Evolutionary conservation across 2,797 vertebrate genomes (phyloP).

Genomic region (Acanthurus lineatus): DNA sequence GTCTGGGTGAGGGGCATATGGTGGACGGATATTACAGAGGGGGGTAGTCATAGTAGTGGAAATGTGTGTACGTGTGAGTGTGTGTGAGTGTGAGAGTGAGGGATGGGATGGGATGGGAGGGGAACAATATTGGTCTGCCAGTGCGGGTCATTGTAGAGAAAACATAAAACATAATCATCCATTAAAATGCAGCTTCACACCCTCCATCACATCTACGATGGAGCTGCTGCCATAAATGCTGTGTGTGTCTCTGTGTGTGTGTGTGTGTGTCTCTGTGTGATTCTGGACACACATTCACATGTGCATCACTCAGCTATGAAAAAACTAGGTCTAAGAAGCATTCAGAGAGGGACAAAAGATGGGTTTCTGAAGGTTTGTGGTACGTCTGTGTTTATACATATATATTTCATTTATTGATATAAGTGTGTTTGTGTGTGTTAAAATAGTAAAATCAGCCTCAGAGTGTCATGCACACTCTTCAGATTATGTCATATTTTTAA

Average conservation of each 20-base stretch:
- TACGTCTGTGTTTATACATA: slow-evolving; percentile 46
- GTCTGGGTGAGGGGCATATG: slow-evolving; percentile 59
- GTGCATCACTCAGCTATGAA: slow-evolving; percentile 54
- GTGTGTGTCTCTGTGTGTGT: slow-evolving; percentile 5
- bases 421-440: neutral
- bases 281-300: slow-evolving; percentile 28
- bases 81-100: slow-evolving; percentile 26
- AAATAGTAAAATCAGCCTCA: neutral
- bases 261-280: slow-evolving; percentile 23
- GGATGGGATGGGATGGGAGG: slow-evolving; percentile 25
- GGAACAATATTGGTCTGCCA: slow-evolving; percentile 75
- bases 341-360: slow-evolving; percentile 24
- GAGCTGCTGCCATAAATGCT: slow-evolving; percentile 73
- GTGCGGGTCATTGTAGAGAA: slow-evolving; percentile 79
- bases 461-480: neutral
- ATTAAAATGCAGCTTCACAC: slow-evolving; percentile 87
- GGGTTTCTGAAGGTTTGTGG: slow-evolving; percentile 40
- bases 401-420: slow-evolving; percentile 2
- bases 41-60: slow-evolving; percentile 40
- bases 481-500: slow-evolving; percentile 8
- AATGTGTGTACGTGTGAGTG: slow-evolving; percentile 23
- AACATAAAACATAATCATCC: slow-evolving; percentile 84
- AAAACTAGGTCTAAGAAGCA: slow-evolving; percentile 56
- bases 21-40: slow-evolving; percentile 57
- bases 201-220: slow-evolving; percentile 77